Conservation (phyloP, 2,888 invertebrate genomes). For the Scaptomyza parva region DNA sequence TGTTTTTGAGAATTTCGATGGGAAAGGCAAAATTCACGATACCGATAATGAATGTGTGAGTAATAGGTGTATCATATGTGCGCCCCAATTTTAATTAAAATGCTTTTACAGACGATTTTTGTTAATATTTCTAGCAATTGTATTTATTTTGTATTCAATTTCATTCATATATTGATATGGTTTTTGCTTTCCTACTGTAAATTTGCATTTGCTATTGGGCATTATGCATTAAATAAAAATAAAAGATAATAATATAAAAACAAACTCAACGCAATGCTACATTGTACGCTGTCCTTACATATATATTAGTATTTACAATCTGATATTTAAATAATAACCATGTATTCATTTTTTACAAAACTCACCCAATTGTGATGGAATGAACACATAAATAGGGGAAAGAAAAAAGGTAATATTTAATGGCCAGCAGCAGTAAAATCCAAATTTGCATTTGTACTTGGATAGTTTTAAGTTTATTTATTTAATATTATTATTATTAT, state of each 20-base stretch:
- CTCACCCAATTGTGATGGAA: conserved; percentile 6
- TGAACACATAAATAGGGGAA: conserved; percentile 2
- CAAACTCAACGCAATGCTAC: conserved; percentile 44
- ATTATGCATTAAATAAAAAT: conserved; percentile 29
- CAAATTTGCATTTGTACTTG: conserved; percentile 3
- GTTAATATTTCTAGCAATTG: conserved; percentile 72
- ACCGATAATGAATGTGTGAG: background rate
- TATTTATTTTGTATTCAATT: conserved; percentile 69
- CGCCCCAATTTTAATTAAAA: conserved; percentile 54
- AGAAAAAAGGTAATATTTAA: conserved; percentile 15
- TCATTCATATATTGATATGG: conserved; percentile 66
- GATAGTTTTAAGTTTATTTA: conserved; percentile 53
- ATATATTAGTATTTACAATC: conserved; percentile 54
- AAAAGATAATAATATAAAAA: conserved; percentile 10
- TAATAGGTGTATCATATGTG: background rate
- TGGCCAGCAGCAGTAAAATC: conserved; percentile 23
- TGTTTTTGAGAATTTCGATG: conserved; percentile 24
- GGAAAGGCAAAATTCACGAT: background rate
- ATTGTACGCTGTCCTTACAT: conserved; percentile 23
- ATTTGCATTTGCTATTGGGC: conserved; percentile 53
- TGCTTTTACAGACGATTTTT: conserved; percentile 26
- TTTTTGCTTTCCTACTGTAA: conserved; percentile 58
- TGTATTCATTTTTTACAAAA: conserved; percentile 20
- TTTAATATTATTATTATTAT: conserved; percentile 72
- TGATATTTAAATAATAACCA: conserved; percentile 52